A percentile compares a stretch with the other conserved stretches of the same genome.
Evolutionary conservation across 2,888 invertebrate genomes (phyloP).

Genomic region (Drosophila sordidula): DNA sequence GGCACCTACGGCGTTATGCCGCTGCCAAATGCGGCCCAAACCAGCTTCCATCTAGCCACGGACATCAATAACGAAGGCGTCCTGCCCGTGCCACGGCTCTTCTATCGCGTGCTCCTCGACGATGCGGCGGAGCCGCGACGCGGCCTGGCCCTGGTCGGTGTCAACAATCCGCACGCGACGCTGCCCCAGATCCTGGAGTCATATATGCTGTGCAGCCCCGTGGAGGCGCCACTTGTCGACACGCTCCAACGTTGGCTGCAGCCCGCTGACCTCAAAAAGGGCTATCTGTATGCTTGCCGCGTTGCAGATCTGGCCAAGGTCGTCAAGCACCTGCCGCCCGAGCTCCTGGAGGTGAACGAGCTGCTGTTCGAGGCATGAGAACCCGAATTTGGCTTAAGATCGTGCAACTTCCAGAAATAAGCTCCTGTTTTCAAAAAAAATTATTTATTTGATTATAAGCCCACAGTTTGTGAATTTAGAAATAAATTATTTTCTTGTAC

Average conservation of each 20-base stretch:
- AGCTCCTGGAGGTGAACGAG: conserved; percentile 57
- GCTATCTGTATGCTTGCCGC: conserved; percentile 79
- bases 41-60: conserved; percentile 82
- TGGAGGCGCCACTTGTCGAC: conserved; percentile 55
- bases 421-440: background rate
- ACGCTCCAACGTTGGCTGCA: conserved; percentile 70
- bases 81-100: conserved; percentile 86
- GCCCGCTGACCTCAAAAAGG: conserved; percentile 63
- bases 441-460: conserved; percentile 1
- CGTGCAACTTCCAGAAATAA: too few relatives aligned
- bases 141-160: conserved; percentile 86
- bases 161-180: conserved; percentile 83
- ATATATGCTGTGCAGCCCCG: conserved; percentile 76
- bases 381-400: too few relatives aligned
- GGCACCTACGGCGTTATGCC: conserved; percentile 87
- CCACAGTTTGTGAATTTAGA: background rate
- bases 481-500: background rate
- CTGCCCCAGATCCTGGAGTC: conserved; percentile 63
- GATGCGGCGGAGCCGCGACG: conserved; percentile 54
- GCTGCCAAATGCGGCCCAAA: conserved; percentile 74
- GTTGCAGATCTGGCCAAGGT: conserved; percentile 69
- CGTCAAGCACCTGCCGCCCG: conserved; percentile 67
- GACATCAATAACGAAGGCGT: conserved; percentile 79
- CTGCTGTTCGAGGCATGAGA: conserved; percentile 32
- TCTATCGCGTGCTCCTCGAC: conserved; percentile 87